Conservation (phyloP, 2,113 vertebrate species). For the Pygoscelis antarcticus region DNA sequence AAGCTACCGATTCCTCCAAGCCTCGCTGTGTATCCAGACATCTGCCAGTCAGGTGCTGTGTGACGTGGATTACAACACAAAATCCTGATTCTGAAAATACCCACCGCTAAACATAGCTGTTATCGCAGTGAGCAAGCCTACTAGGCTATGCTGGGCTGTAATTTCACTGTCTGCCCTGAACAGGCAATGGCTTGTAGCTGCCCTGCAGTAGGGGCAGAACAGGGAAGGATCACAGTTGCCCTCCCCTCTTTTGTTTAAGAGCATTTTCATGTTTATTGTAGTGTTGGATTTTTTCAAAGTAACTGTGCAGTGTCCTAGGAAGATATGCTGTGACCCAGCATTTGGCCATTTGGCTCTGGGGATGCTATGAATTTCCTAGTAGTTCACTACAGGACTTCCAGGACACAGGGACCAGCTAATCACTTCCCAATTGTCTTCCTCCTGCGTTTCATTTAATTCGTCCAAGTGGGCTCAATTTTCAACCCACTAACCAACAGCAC, state of each 20-base stretch:
- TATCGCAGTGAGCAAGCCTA: neutral
- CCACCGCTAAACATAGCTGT: slow-evolving; percentile 11
- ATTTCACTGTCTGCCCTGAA: neutral
- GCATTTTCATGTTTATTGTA: neutral
- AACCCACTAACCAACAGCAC: neutral
- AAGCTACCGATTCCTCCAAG: neutral
- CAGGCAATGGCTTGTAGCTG: neutral
- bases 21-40: neutral
- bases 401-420: neutral
- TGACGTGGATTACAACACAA: neutral
- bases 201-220: neutral
- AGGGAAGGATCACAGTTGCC: neutral
- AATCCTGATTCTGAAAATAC: slow-evolving; percentile 37
- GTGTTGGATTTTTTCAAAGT: neutral
- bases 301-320: neutral
- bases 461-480: neutral
- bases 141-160: neutral
- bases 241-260: neutral
- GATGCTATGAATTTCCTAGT: neutral
- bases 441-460: neutral
- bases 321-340: neutral
- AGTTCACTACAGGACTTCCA: neutral
- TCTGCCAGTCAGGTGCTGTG: slow-evolving; percentile 44
- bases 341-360: neutral
- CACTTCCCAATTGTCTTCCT: neutral